Base-by-base conservation (phyloP, 2,113 vertebrate genomes). In the Antidorcas marsupialis region DNA sequence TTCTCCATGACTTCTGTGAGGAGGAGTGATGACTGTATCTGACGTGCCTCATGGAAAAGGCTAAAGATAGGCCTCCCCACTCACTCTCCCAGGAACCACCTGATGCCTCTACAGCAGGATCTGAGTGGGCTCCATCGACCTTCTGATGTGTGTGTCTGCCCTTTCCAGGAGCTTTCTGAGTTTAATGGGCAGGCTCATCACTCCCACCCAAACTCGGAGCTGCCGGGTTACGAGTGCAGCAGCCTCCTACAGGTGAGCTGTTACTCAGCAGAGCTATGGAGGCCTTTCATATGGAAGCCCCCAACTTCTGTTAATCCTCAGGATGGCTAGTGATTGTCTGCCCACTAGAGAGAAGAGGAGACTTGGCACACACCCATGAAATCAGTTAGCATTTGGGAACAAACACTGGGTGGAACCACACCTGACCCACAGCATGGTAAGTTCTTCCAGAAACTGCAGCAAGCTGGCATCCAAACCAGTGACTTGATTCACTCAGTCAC, bases 41-140 rank as follows among this genome's bases (percentile, higher is more conserved):
- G 86, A 85, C 21, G 7, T 19, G 93, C 57, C 79, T 97, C 78
- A 74, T 47, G 4, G 1, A 39, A 36, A 71, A 62, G 25, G 43
- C 95, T 97, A 84, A 96, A 97, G 91, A 93, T n/a, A 96, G 95
- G 87, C 89, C 67, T 71, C 95, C 83, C 33, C 71, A 16, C 53
- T 52, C 52, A 76, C 71, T 47, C 52, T 45, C 83, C 78, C 45
- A 11, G 78, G 55, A 86, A 60, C 62, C 79, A n/a, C 71, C 71
- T 12, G 6, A 53, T 5, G 36, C 89, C 74, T 67, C 28, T 1
- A 0, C 0, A 36, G 33, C 53, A 52, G 85, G n/a, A 64, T 88
- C 92, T 43, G 50, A 94, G 88, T 74, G 92, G 89, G 94, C 28
- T 39, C 91, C 84, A 10, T 86, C 78, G 27, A 81, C 86, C 53